Evolutionary conservation across 2,113 vertebrate genomes (phyloP).

Genomic region (Synodontis membranacea): DNA sequence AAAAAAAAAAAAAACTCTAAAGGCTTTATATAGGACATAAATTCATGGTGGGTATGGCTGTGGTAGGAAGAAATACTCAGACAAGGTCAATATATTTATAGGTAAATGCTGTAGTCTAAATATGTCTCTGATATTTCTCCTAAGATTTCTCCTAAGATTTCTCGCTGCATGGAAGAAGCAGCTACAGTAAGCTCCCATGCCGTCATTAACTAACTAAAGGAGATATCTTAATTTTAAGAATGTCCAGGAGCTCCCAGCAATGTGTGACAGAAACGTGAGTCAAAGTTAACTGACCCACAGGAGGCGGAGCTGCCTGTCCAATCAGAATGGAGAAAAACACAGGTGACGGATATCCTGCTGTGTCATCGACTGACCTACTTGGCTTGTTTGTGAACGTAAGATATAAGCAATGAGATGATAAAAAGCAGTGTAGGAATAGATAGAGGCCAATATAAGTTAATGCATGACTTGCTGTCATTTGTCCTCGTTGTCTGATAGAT

Average conservation of each 20-base stretch:
- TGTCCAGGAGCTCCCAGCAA: background rate
- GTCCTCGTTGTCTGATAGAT: background rate
- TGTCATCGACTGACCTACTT: background rate
- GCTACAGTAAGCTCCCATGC: background rate
- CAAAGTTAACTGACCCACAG: background rate
- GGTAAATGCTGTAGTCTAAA: background rate
- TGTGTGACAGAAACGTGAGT: constrained; percentile 32
- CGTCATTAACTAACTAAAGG: background rate
- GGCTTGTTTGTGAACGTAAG: constrained; percentile 25
- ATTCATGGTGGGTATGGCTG: background rate
- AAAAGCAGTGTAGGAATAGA: background rate
- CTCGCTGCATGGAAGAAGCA: background rate
- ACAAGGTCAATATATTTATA: background rate
- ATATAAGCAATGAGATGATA: background rate
- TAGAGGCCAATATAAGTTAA: background rate
- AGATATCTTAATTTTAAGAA: background rate
- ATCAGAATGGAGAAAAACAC: constrained; percentile 27
- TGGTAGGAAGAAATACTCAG: background rate
- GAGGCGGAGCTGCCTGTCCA: constrained; percentile 24
- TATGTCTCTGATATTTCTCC: background rate
- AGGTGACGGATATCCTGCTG: constrained; percentile 20
- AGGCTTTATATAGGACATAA: background rate
- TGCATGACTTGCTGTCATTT: background rate
- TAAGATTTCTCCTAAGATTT: background rate
- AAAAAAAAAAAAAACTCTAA: background rate